A percentile compares a stretch with the other conserved stretches of the same genome.
Conservation (phyloP, 2,797 vertebrate species). For the Netta rufina region DNA sequence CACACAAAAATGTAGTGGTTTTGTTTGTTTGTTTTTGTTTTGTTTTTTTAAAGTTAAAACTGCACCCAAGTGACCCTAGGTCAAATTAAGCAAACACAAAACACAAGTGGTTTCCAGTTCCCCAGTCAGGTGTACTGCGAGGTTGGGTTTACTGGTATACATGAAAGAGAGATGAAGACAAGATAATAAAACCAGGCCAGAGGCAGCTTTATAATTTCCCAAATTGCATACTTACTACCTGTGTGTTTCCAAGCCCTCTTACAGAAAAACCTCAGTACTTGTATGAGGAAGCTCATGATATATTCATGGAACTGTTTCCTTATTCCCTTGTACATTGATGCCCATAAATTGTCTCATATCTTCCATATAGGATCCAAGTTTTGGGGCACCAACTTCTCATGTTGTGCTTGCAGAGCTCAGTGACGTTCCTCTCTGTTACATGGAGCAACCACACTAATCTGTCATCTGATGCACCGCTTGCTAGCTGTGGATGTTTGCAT, state of each 20-base stretch:
- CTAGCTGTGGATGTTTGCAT: accelerated
- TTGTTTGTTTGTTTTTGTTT: not conserved
- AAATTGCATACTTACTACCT: not conserved
- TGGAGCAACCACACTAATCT: accelerated
- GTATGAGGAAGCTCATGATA: not conserved
- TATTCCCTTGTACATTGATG: accelerated
- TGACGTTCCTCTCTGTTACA: accelerated
- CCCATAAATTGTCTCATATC: not conserved
- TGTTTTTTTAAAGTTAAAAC: too few relatives aligned
- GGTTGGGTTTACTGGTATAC: not conserved
- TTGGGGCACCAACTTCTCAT: accelerated
- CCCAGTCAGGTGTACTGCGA: not conserved
- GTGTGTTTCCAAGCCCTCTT: not conserved
- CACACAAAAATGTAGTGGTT: not conserved
- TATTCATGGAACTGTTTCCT: not conserved
- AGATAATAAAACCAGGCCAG: not conserved
- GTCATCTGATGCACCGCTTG: accelerated
- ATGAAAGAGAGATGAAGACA: not conserved
- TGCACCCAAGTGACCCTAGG: not conserved
- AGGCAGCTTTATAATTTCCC: not conserved
- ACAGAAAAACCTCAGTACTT: not conserved
- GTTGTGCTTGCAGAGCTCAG: accelerated
- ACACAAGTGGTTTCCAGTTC: not conserved
- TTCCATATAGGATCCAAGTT: accelerated
- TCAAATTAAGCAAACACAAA: not conserved